phyloP scores from a whole-genome alignment of 2,888 invertebrate species.

The Mongoloraphidia duomilia region DNA sequence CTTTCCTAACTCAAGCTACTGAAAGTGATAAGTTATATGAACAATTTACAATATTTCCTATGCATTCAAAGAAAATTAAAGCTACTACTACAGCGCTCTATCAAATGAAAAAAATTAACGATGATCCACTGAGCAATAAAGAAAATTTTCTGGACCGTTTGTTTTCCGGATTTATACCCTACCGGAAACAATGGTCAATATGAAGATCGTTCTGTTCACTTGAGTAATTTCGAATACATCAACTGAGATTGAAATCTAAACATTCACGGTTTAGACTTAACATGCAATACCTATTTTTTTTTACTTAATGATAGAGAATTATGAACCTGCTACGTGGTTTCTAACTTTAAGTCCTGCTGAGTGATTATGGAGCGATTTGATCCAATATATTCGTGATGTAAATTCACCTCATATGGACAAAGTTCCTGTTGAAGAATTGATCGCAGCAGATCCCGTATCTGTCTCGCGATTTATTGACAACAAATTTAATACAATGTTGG shows the following conservation, averaged over 20 bases:
- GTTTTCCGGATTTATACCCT: constrained; percentile 12
- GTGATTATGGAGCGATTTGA: constrained; percentile 18
- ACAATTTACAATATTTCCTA: constrained; percentile 11
- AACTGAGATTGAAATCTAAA: constrained; percentile 15
- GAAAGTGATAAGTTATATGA: too few species aligned
- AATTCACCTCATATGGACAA: constrained; percentile 16
- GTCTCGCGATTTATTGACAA: constrained; percentile 20
- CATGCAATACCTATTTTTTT: constrained; percentile 14
- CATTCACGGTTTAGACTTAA: constrained; percentile 17
- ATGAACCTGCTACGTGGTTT: constrained; percentile 19
- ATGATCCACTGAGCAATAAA: constrained; percentile 13
- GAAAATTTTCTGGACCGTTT: constrained; percentile 15
- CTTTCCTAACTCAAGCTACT: constrained; percentile 11
- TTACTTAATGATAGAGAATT: constrained; percentile 18
- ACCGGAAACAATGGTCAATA: constrained; percentile 15
- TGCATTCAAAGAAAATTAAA: constrained; percentile 14
- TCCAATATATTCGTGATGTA: constrained; percentile 17
- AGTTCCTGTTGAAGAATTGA: constrained; percentile 18
- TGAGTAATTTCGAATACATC: constrained; percentile 16
- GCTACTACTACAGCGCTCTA: constrained; percentile 13
- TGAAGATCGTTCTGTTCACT: constrained; percentile 16
- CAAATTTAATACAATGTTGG: constrained; percentile 19
- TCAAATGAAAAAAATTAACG: constrained; percentile 16
- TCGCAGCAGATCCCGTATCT: constrained; percentile 21
- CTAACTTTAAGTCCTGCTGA: constrained; percentile 18